Conservation (phyloP, 2,797 vertebrate species). For the Cetoscarus ocellatus region DNA sequence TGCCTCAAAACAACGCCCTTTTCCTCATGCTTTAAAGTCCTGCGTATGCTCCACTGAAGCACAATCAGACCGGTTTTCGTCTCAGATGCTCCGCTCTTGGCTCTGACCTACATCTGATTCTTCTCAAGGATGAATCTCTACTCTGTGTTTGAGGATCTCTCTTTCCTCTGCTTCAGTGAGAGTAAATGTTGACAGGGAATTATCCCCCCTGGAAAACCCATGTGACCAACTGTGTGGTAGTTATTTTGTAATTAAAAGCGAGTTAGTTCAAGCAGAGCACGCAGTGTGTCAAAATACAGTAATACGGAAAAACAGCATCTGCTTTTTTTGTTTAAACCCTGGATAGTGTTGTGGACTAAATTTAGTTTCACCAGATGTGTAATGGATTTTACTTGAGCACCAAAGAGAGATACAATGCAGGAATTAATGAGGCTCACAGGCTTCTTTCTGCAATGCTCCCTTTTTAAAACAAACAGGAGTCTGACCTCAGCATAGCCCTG, state of each 20-base stretch:
- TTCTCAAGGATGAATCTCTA: slow-evolving; percentile 25
- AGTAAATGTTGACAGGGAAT: slow-evolving; percentile 38
- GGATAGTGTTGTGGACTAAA: slow-evolving; percentile 2
- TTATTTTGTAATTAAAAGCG: slow-evolving; percentile 68
- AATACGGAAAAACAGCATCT: not conserved
- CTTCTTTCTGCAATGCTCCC: not conserved
- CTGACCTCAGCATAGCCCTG: slow-evolving; percentile 30
- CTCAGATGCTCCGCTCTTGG: slow-evolving; percentile 25
- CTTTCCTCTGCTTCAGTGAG: slow-evolving; percentile 18
- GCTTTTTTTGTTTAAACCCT: slow-evolving; percentile 5
- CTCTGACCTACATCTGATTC: slow-evolving; percentile 42
- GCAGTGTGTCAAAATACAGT: slow-evolving; percentile 13
- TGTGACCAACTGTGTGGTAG: slow-evolving; percentile 68
- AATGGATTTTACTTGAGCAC: slow-evolving; percentile 6
- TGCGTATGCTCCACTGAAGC: slow-evolving; percentile 8
- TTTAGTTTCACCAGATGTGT: slow-evolving; percentile 20
- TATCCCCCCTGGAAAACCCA: slow-evolving; percentile 44
- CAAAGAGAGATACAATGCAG: not conserved
- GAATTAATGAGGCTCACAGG: slow-evolving; percentile 5
- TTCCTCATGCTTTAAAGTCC: slow-evolving; percentile 13
- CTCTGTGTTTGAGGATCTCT: slow-evolving; percentile 21
- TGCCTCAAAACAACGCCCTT: slow-evolving; percentile 15
- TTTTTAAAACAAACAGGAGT: slow-evolving; percentile 25
- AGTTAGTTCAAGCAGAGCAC: slow-evolving; percentile 31
- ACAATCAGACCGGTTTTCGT: slow-evolving; percentile 22